Conservation (phyloP, 2,113 vertebrate genomes). For the Urocitellus parryii region DNA sequence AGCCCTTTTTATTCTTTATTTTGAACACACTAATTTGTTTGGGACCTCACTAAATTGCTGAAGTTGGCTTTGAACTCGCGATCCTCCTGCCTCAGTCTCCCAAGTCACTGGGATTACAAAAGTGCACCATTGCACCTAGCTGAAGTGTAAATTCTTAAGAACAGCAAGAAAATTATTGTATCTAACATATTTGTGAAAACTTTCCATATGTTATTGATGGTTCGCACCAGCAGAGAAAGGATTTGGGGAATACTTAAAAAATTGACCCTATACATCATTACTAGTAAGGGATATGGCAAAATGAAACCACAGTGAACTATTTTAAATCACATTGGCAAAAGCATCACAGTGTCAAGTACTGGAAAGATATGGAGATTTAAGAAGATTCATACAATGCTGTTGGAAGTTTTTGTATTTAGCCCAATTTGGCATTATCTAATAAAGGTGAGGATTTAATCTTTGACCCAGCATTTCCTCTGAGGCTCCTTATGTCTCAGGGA, state of each 20-base stretch:
- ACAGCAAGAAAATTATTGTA: not conserved
- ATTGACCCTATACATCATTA: not conserved
- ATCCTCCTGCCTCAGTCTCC: no score
- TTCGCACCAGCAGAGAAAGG: not conserved
- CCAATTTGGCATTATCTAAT: constrained; percentile 12
- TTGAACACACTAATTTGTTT: no score
- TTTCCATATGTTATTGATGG: not conserved
- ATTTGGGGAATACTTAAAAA: not conserved
- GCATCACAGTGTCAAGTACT: not conserved
- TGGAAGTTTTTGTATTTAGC: constrained; percentile 25
- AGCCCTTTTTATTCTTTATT: no score
- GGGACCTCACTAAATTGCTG: no score
- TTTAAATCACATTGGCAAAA: constrained; percentile 42
- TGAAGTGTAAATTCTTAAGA: constrained; percentile 12
- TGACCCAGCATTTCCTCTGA: not conserved
- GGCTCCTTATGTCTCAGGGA: not conserved
- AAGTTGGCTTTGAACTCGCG: no score
- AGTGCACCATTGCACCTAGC: no score
- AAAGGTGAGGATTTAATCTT: not conserved
- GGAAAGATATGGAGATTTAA: not conserved
- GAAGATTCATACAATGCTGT: not conserved
- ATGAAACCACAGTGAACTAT: not conserved
- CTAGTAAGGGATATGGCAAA: constrained; percentile 16
- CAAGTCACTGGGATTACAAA: no score
- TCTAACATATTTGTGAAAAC: constrained; percentile 38